These are phyloP conservation scores for Acyrthosiphon pisum DNA, from an alignment of 1,140 invertebrate species.

Conservation along the genomic window DNA sequence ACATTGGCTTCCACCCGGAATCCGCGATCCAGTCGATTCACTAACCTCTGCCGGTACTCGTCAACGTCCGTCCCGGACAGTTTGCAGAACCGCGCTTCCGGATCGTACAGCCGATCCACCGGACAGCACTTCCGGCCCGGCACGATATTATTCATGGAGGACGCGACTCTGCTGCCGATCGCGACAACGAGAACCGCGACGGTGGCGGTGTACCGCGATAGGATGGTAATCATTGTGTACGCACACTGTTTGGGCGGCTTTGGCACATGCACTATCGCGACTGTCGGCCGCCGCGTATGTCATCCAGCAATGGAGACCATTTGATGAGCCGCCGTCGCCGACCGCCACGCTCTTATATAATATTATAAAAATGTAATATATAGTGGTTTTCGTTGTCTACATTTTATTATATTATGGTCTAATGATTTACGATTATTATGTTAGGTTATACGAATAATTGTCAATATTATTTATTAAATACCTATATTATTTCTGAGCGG, in stretches of 20 bases:
- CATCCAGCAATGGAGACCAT: no score
- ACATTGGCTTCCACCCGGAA: no score
- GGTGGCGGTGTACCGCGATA: constrained; percentile 3
- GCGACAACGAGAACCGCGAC: background rate
- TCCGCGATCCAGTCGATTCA: background rate
- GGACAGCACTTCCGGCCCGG: constrained; percentile 35
- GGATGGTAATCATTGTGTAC: constrained; percentile 7
- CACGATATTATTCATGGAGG: background rate
- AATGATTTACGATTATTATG: background rate
- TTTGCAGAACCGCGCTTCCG: background rate
- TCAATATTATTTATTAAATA: no score
- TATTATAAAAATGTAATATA: no score
- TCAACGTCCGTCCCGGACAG: background rate
- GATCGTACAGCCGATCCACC: background rate
- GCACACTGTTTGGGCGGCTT: constrained; percentile 3
- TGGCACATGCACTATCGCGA: background rate
- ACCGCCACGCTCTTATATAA: background rate
- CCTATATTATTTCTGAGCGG: background rate
- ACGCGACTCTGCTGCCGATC: background rate
- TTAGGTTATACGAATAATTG: no score
- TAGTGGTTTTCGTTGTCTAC: background rate
- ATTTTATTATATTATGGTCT: background rate
- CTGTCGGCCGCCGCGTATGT: background rate
- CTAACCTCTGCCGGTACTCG: background rate
- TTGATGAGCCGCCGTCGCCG: background rate